Evolutionary conservation across 2,888 invertebrate genomes (phyloP).

Genomic region (Campaea margaritaria): DNA sequence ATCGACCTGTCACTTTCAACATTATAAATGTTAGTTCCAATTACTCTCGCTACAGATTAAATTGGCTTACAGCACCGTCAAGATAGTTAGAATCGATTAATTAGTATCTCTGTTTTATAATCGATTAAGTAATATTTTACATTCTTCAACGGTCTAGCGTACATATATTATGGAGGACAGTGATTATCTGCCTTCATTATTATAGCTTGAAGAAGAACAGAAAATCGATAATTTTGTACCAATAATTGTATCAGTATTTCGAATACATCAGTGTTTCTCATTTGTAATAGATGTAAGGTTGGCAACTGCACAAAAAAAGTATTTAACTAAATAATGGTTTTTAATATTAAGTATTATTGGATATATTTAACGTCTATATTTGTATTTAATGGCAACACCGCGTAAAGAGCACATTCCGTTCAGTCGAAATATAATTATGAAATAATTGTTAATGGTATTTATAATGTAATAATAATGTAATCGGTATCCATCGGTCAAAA

Average conservation of each 20-base stretch:
- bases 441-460: constrained; percentile 60
- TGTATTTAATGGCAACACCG: constrained; percentile 69
- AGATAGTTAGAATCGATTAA: too few relatives aligned
- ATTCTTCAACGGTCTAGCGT: too few relatives aligned
- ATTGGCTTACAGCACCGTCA: too few relatives aligned
- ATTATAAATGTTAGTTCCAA: too few relatives aligned
- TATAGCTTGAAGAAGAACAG: neutral
- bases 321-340: constrained; percentile 64
- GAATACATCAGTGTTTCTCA: constrained; percentile 44
- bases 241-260: constrained; percentile 31
- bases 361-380: constrained; percentile 61
- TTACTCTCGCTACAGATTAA: too few relatives aligned
- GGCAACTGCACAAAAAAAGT: constrained; percentile 68
- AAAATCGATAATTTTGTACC: neutral
- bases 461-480: constrained; percentile 55
- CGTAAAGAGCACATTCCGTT: constrained; percentile 81
- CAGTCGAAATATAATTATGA: constrained; percentile 62
- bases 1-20: too few relatives aligned
- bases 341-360: constrained; percentile 67
- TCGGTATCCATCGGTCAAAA: constrained; percentile 45
- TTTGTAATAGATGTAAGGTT: constrained; percentile 64
- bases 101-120: too few relatives aligned
- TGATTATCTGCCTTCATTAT: too few relatives aligned
- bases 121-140: too few relatives aligned
- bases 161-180: too few relatives aligned